Base-by-base conservation (phyloP, 1,140 invertebrate genomes). In the Phenacoccus solenopsis region DNA sequence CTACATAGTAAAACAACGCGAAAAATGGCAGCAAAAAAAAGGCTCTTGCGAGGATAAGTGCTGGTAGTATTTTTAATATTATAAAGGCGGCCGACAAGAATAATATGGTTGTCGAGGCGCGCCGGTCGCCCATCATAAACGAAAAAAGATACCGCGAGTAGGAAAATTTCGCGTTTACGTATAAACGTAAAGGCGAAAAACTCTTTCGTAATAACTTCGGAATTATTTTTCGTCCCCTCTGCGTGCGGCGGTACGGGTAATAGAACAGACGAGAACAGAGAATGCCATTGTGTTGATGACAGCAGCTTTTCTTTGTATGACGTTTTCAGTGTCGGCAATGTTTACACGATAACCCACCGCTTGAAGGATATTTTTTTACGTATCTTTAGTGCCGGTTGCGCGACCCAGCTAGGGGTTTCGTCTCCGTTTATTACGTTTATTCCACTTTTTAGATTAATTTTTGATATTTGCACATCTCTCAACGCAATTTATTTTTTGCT, bases 301-400 rank as follows among this genome's bases (percentile, higher is more conserved):
- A 64, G 59, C 59, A 64, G 59, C 25, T 64, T 64, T 64, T 64
- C 59, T 64, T 24, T 64, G 59, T 64, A 64, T 64, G 59, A 64
- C 59, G 59, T 64, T 64, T 64, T 64, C 59, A 24, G 20, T 27
- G 59, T 64, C 59, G 59, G 25, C 59, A 64, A 64, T 64, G 59
- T 64, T 64, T 64, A 64, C 59, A 64, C 59, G 59, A 64, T 64
- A 64, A 64, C 21, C 59, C 20, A 49, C 13, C 38, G 38, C 38
- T 49, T 10, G 5, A 16, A 49, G 38, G 38, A 49, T 49, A 49
- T 49, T 49, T 49, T n/a, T 49, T 49, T 49, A 49, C n/a, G n/a
- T n/a, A n/a, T n/a, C n/a, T n/a, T n/a, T n/a, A n/a, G n/a, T n/a
- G n/a, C n/a, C n/a, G n/a, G 38, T 49, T 49, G 16, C 16, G 38